Evolutionary conservation across 2,797 vertebrate species (phyloP), one percentile per base, ranked within the genome.

Genomic region (Anas bahamensis): DNA sequence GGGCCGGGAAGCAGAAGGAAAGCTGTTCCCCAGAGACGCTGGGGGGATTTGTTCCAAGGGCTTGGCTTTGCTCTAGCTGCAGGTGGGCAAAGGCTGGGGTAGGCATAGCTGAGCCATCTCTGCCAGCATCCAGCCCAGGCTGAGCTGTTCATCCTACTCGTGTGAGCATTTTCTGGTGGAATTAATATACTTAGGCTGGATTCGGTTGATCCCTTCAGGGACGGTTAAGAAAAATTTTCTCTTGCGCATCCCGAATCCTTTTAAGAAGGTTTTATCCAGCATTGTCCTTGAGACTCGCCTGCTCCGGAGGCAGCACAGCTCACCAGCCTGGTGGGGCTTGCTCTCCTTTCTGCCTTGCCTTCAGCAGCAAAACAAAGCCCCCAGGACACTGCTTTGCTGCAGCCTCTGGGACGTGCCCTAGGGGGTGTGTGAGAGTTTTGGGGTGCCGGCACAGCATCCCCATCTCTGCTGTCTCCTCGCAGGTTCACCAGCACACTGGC

Each of bases 401-500:
- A 23, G 17, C 4, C 11, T 56, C 66, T 86, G 33, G 41, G 29
- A 33, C 0, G 4, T 31, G 26, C 31, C 7, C 24, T 41, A 42
- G 61, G 41, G 55, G 33, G 15, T 28, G 53, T 68, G 18, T 22
- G 61, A 60, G 31, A 7, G 9, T 48, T 63, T 63, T 80, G 46
- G 28, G 9, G 21, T 65, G 9, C 10, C 0, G 4, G 21, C 15
- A 31, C 1, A 11, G 42, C 21, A 59, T 33, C 60, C 41, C 11
- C 42, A 7, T 86, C 41, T 83, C 17, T 60, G 65, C 72, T 74
- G 19, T 90, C 59, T 95, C 66, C 76, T 88, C 41, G 26, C 95
- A 99, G 99, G 97, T 99, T 99, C 96, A 99, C 98, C 87, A 98
- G 98, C 91, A 99, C 98, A 0, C 94, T 99, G 93, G 97, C 97